Percentiles rank a stretch among this genome's conserved stretches.
Conservation (phyloP, 2,797 vertebrate species). For the Falco columbarius region DNA sequence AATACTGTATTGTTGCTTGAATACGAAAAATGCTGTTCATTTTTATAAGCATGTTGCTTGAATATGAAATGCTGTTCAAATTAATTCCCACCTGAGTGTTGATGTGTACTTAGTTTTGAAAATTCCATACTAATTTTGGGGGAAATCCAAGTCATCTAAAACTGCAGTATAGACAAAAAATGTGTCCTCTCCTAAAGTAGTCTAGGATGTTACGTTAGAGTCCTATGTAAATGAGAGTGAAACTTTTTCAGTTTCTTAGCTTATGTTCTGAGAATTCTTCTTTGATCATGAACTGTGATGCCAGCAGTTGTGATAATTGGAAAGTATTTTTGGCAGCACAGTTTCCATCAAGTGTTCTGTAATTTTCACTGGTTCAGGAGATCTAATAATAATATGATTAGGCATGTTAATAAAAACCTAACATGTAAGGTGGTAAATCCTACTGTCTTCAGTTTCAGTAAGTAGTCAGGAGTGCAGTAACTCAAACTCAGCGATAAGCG, state of each 20-base stretch:
- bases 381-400: background rate
- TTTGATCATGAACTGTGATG: constrained; percentile 2
- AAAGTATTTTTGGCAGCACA: constrained; percentile 27
- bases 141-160: background rate
- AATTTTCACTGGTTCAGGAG: background rate
- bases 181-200: background rate
- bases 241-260: constrained; percentile 17
- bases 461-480: background rate
- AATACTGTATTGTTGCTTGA: background rate
- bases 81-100: background rate
- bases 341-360: background rate
- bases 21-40: no score
- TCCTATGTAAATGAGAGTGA: constrained; percentile 52
- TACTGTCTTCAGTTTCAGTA: background rate
- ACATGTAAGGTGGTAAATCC: background rate
- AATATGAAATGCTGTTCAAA: background rate
- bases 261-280: constrained; percentile 45
- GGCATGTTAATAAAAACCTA: background rate
- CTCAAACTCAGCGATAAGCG: fast-evolving
- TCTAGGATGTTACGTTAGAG: background rate
- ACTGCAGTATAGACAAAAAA: background rate
- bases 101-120: background rate
- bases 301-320: background rate
- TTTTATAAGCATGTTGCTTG: no score
- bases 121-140: background rate